Percentiles rank a stretch among this genome's conserved stretches.
These are phyloP conservation scores for Dynastes tityus DNA, from an alignment of 2,888 invertebrate genomes.

Conservation along the genomic window DNA sequence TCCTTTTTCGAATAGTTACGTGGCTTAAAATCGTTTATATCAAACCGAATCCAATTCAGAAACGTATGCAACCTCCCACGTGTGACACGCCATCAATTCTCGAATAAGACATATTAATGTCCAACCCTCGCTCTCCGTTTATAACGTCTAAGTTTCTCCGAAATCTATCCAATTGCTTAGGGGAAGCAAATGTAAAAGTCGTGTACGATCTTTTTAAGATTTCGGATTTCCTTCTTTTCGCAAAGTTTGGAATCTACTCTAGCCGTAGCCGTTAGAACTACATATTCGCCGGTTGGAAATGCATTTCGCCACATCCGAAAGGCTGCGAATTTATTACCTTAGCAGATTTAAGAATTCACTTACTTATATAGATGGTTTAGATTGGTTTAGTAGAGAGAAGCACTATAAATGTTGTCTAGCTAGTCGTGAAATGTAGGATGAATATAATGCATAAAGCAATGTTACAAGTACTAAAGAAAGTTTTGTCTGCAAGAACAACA, in stretches of 20 bases:
- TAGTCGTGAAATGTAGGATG: no score
- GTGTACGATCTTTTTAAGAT: constrained; percentile 70
- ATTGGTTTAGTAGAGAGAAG: no score
- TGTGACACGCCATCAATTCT: constrained; percentile 5
- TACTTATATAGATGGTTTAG: no score
- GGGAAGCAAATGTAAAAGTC: constrained; percentile 71
- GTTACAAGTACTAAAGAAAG: no score
- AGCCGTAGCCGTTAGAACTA: not conserved
- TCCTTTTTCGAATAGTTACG: no score
- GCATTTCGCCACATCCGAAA: constrained; percentile 21
- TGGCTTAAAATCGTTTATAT: no score
- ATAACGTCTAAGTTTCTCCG: constrained; percentile 45
- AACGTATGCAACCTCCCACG: not conserved
- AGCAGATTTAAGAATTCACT: constrained; percentile 52
- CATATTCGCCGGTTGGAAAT: not conserved
- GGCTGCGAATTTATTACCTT: constrained; percentile 54
- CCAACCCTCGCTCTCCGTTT: constrained; percentile 29
- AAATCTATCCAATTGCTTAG: constrained; percentile 64
- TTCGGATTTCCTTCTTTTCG: constrained; percentile 61
- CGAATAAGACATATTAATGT: constrained; percentile 33
- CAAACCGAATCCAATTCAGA: no score
- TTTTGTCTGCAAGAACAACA: no score
- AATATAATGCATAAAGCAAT: no score
- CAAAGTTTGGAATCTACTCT: not conserved
- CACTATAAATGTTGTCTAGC: no score